These are phyloP conservation scores for Agrochola lychnidis DNA, from an alignment of 2,888 invertebrate species.

Conservation along the genomic window DNA sequence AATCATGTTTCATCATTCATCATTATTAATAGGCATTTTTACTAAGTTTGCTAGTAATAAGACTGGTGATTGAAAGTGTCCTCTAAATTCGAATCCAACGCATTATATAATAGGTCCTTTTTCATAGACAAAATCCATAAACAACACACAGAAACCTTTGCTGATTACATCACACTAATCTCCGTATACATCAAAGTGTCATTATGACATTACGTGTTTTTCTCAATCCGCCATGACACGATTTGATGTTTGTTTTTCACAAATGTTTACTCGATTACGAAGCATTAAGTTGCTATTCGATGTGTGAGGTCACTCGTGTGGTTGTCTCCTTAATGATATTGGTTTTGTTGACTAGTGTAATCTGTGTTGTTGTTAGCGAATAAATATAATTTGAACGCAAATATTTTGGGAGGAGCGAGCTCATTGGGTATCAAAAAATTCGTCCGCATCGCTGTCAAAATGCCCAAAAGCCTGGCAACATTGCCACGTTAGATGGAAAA, in stretches of 20 bases:
- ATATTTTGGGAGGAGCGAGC: no score
- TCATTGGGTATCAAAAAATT: no score
- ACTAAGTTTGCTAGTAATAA: background rate
- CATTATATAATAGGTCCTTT: background rate
- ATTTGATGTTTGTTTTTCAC: constrained; percentile 61
- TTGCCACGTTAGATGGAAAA: no score
- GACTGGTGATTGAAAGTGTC: background rate
- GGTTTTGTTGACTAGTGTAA: constrained; percentile 14
- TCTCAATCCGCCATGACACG: constrained; percentile 61
- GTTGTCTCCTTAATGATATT: constrained; percentile 35
- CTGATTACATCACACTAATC: constrained; percentile 47
- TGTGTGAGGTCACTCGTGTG: constrained; percentile 29
- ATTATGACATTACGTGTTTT: constrained; percentile 59
- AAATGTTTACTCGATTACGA: constrained; percentile 56
- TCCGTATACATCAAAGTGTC: constrained; percentile 44
- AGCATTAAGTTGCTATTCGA: constrained; percentile 37
- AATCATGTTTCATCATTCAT: no score
- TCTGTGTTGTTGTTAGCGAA: constrained; percentile 9
- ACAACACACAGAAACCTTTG: background rate
- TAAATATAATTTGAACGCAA: constrained; percentile 3
- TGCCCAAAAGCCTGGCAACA: no score
- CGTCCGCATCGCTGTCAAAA: no score
- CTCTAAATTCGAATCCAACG: background rate
- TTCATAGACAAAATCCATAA: background rate
- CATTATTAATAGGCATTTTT: background rate